A percentile compares a stretch with the other conserved stretches of the same genome.
These are phyloP conservation scores for Eulimnadia texana DNA, from an alignment of 1,140 invertebrate species.

Conservation along the genomic window DNA sequence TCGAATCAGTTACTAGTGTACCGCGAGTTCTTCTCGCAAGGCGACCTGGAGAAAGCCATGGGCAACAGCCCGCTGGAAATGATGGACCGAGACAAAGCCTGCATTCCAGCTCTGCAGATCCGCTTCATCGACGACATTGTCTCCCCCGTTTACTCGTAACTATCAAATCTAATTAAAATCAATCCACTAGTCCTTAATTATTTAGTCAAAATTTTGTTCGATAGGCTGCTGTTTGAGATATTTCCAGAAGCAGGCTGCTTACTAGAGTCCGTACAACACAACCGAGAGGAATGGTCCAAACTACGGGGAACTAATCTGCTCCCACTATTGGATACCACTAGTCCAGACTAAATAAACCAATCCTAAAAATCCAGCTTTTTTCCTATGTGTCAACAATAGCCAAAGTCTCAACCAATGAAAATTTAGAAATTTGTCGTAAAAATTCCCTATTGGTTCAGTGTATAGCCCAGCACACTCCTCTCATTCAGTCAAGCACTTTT, in stretches of 20 bases:
- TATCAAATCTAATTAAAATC: neutral
- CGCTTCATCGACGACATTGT: constrained; percentile 53
- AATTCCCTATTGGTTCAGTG: too few relatives aligned
- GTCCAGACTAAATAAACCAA: too few relatives aligned
- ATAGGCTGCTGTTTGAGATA: neutral
- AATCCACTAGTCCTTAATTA: neutral
- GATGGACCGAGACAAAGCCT: constrained; percentile 69
- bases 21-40: constrained; percentile 75
- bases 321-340: neutral
- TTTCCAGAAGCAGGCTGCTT: neutral
- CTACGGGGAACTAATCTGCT: neutral
- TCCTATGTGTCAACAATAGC: too few relatives aligned
- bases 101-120: constrained; percentile 67
- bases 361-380: too few relatives aligned
- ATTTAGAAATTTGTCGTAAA: too few relatives aligned
- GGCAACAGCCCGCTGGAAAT: constrained; percentile 54
- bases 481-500: too few relatives aligned
- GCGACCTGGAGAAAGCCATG: constrained; percentile 68
- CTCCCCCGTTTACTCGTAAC: constrained; percentile 41
- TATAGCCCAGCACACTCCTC: too few relatives aligned
- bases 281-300: neutral
- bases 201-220: neutral
- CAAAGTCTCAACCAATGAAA: too few relatives aligned
- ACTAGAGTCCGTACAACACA: neutral
- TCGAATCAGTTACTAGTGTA: constrained; percentile 63